Evolutionary conservation across 2,113 vertebrate genomes (phyloP).

Genomic region (Thymallus thymallus): DNA sequence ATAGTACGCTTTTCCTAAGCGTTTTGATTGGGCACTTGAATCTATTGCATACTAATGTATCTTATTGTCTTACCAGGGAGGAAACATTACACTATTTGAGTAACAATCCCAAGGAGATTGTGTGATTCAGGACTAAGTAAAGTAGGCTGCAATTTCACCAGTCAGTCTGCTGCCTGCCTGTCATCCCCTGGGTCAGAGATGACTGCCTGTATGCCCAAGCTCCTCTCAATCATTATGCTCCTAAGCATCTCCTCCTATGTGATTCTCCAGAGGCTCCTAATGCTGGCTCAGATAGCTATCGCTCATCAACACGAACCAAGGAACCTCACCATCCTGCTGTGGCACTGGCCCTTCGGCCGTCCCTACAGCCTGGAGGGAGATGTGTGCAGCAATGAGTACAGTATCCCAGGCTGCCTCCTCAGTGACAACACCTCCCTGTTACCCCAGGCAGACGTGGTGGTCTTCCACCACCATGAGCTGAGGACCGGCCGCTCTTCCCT

Average conservation of each 20-base stretch:
- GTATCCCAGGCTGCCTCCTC: conserved; percentile 72
- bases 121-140: too few species aligned
- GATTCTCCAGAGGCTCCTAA: neutral
- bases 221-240: neutral
- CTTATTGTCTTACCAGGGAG: too few species aligned
- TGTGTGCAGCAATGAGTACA: conserved; percentile 60
- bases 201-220: neutral
- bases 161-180: too few species aligned
- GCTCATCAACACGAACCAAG: neutral
- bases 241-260: neutral
- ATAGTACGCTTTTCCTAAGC: too few species aligned
- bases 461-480: conserved; percentile 82
- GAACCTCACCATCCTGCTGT: conserved; percentile 75
- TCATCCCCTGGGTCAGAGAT: too few species aligned
- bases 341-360: conserved; percentile 81
- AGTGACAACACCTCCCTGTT: conserved; percentile 62
- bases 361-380: conserved; percentile 62
- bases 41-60: too few species aligned
- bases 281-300: neutral
- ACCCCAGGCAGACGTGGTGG: conserved; percentile 71
- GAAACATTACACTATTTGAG: too few species aligned
- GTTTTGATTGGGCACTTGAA: too few species aligned
- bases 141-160: too few species aligned
- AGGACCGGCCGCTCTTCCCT: conserved; percentile 8
- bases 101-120: too few species aligned